Evolutionary conservation across 2,113 vertebrate genomes (phyloP).

Genomic region (Tetrax tetrax): DNA sequence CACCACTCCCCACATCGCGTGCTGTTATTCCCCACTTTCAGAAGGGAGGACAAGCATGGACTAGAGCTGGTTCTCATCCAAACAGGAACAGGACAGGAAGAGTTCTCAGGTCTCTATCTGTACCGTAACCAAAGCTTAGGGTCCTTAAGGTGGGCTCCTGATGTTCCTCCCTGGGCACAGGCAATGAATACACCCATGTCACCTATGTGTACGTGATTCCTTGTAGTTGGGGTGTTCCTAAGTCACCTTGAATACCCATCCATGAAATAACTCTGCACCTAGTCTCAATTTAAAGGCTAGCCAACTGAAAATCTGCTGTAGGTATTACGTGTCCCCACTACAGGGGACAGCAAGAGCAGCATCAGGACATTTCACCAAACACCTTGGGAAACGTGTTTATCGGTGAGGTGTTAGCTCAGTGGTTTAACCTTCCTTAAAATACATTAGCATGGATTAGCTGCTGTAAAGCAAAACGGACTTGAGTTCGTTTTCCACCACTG

Average conservation of each 20-base stretch:
- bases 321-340: too few relatives aligned
- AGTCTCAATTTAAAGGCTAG: not conserved
- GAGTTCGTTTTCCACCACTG: not conserved
- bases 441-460: not conserved
- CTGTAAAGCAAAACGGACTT: not conserved
- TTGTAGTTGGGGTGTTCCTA: not conserved
- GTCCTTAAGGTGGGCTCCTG: not conserved
- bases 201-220: not conserved
- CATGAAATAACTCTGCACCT: not conserved
- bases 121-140: not conserved
- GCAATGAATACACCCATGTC: not conserved
- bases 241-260: not conserved
- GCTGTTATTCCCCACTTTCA: not conserved
- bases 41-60: not conserved
- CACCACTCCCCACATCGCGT: not conserved
- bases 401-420: not conserved
- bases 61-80: not conserved
- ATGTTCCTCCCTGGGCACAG: not conserved
- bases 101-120: not conserved
- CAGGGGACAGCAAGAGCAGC: not conserved
- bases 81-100: not conserved
- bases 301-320: too few relatives aligned
- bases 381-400: not conserved
- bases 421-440: not conserved
- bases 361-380: not conserved